Conservation (phyloP, 2,888 invertebrate genomes). For the Corythucha ciliata region DNA sequence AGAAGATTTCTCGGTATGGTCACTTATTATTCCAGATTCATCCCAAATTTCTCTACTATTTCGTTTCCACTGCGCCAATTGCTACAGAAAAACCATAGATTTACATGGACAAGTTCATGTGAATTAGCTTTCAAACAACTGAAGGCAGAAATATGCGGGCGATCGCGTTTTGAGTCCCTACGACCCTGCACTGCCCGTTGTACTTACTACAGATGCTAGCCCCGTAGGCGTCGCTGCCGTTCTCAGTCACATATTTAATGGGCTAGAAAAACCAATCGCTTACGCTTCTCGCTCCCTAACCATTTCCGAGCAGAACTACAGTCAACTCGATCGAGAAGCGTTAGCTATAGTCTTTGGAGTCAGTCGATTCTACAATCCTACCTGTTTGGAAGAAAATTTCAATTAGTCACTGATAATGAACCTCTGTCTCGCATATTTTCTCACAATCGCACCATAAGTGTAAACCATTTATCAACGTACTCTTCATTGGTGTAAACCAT, state of each 20-base stretch:
- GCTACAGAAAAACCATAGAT: no score
- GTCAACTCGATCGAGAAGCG: constrained; percentile 13
- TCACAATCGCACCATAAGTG: no score
- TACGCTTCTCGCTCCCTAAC: constrained; percentile 13
- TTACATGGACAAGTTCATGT: background rate
- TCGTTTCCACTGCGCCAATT: no score
- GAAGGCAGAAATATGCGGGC: background rate
- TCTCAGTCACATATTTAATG: constrained; percentile 28
- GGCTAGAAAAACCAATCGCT: constrained; percentile 12
- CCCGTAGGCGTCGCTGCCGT: constrained; percentile 28
- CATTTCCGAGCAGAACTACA: no score
- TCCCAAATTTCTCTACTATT: background rate
- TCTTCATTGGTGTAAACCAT: no score
- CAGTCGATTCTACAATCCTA: background rate
- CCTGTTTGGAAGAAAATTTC: background rate
- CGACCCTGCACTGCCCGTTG: constrained; percentile 18
- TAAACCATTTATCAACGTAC: no score
- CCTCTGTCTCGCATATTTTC: background rate
- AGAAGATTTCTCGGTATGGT: constrained; percentile 6
- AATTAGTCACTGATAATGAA: background rate
- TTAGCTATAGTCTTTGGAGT: background rate
- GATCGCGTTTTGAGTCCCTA: constrained; percentile 22
- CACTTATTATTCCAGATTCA: constrained; percentile 12
- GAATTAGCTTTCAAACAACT: background rate
- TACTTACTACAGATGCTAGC: constrained; percentile 25